A percentile compares a stretch with the other conserved stretches of the same genome.
These are phyloP conservation scores for Pelvicachromis taeniatus DNA, from an alignment of 2,113 vertebrate genomes.

Conservation along the genomic window DNA sequence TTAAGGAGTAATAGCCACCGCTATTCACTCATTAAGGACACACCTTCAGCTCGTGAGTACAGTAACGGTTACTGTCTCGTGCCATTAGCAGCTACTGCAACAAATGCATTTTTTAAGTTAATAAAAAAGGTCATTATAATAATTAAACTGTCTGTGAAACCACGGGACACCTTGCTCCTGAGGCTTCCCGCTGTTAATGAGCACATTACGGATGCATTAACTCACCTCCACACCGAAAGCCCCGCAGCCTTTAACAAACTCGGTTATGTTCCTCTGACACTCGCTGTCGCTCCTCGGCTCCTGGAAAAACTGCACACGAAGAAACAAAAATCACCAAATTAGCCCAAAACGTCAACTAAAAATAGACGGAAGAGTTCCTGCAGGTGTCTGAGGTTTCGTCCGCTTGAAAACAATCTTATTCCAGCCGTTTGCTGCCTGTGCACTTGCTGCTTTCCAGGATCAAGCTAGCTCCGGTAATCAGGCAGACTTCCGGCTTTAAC, in stretches of 20 bases:
- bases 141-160: neutral
- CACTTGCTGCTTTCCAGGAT: constrained; percentile 19
- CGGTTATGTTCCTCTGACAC: constrained; percentile 85
- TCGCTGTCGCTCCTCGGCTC: constrained; percentile 86
- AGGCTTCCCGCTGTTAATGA: neutral
- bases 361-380: neutral
- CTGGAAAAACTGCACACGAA: constrained; percentile 74
- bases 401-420: neutral
- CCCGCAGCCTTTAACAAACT: constrained; percentile 87
- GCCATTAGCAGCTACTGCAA: neutral
- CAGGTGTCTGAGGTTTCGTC: rapidly evolving
- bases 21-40: neutral
- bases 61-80: neutral
- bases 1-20: neutral
- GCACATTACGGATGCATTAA: neutral
- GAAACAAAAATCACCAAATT: neutral
- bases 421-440: neutral
- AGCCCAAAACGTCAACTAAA: neutral
- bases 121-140: neutral
- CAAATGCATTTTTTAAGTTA: neutral
- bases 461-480: neutral
- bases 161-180: neutral
- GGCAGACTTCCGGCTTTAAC: neutral
- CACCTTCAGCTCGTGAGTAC: neutral
- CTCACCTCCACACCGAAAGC: constrained; percentile 89